Conservation (phyloP, 92 coral and sea anemone genomes). For the Porites lobata region DNA sequence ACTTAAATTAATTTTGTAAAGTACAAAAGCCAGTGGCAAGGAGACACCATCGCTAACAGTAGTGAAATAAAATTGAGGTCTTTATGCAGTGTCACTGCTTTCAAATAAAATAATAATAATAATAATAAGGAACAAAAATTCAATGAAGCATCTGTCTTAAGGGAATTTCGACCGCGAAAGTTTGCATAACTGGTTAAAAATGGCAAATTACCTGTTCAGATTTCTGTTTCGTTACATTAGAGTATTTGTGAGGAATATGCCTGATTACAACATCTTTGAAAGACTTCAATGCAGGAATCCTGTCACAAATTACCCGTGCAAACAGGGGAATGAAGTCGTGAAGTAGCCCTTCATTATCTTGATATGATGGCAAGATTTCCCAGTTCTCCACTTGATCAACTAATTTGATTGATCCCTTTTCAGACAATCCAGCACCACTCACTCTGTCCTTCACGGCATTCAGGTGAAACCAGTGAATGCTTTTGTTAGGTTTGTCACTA, state of each 20-base stretch:
- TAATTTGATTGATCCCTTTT: constrained; percentile 27
- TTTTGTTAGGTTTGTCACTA: constrained; percentile 59
- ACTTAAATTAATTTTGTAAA: background rate
- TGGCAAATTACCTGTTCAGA: constrained; percentile 58
- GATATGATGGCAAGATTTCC: constrained; percentile 58
- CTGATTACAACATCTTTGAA: constrained; percentile 57
- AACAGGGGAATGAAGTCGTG: constrained; percentile 69
- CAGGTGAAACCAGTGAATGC: constrained; percentile 75
- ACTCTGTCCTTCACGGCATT: constrained; percentile 69
- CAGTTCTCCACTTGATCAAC: constrained; percentile 28
- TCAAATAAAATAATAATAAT: too few species aligned
- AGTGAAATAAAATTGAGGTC: too few species aligned
- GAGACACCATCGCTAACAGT: too few species aligned
- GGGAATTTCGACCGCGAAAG: too few species aligned
- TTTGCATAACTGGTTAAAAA: too few species aligned
- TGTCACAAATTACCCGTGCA: constrained; percentile 63
- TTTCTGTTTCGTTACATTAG: constrained; percentile 44
- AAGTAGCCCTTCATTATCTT: constrained; percentile 62
- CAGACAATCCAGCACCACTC: constrained; percentile 30
- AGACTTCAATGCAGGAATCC: constrained; percentile 60
- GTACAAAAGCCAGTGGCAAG: background rate
- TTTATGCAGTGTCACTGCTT: too few species aligned
- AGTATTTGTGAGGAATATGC: constrained; percentile 70
- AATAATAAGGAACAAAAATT: too few species aligned
- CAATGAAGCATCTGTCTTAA: too few species aligned